phyloP scores from a whole-genome alignment of 2,888 invertebrate genomes.

The Ametastegia equiseti region DNA sequence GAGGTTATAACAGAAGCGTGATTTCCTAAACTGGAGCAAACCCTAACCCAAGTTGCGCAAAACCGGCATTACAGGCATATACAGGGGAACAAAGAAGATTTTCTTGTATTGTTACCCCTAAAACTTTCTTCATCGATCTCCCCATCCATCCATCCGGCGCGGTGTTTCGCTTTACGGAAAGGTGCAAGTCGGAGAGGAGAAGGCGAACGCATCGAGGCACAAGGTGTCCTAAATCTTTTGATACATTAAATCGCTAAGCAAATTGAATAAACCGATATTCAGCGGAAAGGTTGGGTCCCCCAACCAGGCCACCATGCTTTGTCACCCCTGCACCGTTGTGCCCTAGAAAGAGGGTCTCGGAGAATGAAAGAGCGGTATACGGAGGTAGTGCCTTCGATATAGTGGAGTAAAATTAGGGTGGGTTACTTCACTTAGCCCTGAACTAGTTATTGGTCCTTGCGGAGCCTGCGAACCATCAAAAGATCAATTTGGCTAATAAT shows the following conservation, averaged over 20 bases:
- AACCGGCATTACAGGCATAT: constrained; percentile 23
- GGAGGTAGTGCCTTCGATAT: constrained; percentile 19
- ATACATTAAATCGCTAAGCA: constrained; percentile 45
- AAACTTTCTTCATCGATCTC: constrained; percentile 25
- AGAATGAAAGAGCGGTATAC: not conserved
- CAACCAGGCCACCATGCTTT: constrained; percentile 18
- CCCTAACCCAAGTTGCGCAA: constrained; percentile 18
- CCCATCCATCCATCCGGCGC: not conserved
- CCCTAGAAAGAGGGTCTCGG: not conserved
- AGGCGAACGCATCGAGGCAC: constrained; percentile 33
- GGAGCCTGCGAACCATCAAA: constrained; percentile 40
- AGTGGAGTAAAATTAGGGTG: constrained; percentile 38
- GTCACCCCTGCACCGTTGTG: constrained; percentile 27
- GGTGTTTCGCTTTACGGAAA: constrained; percentile 40
- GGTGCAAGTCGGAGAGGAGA: constrained; percentile 37
- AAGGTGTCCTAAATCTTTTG: constrained; percentile 47
- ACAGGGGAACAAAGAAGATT: constrained; percentile 34
- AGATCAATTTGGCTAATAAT: constrained; percentile 31
- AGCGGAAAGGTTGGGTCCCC: constrained; percentile 37
- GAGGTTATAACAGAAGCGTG: constrained; percentile 31
- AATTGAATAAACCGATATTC: constrained; percentile 48
- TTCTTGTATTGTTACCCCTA: constrained; percentile 35
- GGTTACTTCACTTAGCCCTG: constrained; percentile 36
- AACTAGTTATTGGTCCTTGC: constrained; percentile 32
- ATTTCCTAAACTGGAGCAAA: constrained; percentile 33